Evolutionary conservation across 1,140 invertebrate genomes (phyloP).

Genomic region (Ganaspis sp.): DNA sequence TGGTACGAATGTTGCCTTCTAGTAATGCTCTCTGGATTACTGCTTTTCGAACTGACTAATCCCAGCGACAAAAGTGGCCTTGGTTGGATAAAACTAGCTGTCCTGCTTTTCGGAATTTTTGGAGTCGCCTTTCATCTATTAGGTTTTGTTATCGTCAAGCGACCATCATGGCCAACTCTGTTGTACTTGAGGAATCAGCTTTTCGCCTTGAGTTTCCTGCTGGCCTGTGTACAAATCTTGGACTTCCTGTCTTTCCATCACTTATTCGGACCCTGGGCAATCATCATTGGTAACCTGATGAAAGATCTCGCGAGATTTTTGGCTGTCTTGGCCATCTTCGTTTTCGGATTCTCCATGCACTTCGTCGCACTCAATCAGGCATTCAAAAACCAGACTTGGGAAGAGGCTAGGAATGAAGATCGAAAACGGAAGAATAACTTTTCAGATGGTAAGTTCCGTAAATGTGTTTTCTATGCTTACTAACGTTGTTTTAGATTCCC

Average conservation of each 20-base stretch:
- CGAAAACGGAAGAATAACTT: constrained; percentile 74
- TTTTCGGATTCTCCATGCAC: constrained; percentile 98
- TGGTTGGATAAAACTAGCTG: constrained; percentile 94
- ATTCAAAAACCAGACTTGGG: constrained; percentile 81
- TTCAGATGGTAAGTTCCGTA: constrained; percentile 81
- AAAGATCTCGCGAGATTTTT: constrained; percentile 96
- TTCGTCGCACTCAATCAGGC: constrained; percentile 97
- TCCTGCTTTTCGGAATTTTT: constrained; percentile 93
- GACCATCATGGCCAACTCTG: constrained; percentile 86
- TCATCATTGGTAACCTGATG: constrained; percentile 92
- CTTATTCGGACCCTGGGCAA: constrained; percentile 98
- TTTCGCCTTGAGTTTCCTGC: constrained; percentile 94
- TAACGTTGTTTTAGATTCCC: constrained; percentile 49
- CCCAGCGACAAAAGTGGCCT: constrained; percentile 96
- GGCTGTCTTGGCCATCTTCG: constrained; percentile 97
- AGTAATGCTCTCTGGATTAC: constrained; percentile 95
- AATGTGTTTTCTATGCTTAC: constrained; percentile 2
- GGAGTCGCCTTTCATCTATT: constrained; percentile 94
- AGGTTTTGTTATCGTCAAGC: constrained; percentile 83
- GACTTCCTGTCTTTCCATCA: constrained; percentile 99
- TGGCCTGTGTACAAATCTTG: constrained; percentile 97
- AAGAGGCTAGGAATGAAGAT: constrained; percentile 76
- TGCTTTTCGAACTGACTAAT: constrained; percentile 97
- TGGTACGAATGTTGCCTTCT: constrained; percentile 98
- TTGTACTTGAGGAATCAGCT: constrained; percentile 97